Base-by-base conservation (phyloP, 2,113 vertebrate species). In the Ornithorhynchus anatinus region DNA sequence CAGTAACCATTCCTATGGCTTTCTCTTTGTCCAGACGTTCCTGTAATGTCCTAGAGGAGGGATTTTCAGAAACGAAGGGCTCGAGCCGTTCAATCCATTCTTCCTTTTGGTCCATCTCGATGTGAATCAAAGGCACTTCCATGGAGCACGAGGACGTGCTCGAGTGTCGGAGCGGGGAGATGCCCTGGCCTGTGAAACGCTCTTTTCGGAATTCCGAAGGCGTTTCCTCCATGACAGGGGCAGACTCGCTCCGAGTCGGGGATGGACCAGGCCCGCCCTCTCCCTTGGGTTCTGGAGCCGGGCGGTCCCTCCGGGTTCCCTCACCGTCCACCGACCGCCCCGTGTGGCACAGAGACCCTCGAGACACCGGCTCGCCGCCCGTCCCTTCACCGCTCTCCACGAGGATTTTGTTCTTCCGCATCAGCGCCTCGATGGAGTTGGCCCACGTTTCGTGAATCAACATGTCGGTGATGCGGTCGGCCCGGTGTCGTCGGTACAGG, bases 321-420 rank as follows among this genome's bases (percentile, higher is more conserved):
- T 92, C 42, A 22, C 92, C 93, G 71, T 92, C 94, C 35, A 94
- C 94, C 50, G 93, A 92, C 44, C 88, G 91, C 56, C 96, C 94
- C 62, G 91, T 91, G 0, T 93, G 94, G 1, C 87, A 89, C 59
- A 95, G 88, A n/a, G 89, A 92, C 27, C 92, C 92, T 1, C 81
- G 86, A 12, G 84, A 31, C 22, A 72, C 75, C 29, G 84, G 87
- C 3, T 94, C 93, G 16, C 87, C 51, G 3, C 94, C 94, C 20
- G 86, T 79, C 59, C 74, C 85, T 32, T 94, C 93, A 6, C 85
- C 86, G 4, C 94, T 91, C 25, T 95, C 94, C 7, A 68, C 63
- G 52, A 99, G 97, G 59, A 99, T 99, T 87, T 98, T 99, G 88
- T 99, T 99, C 85, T 99, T 98, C 58, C 93, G 92, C 98, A 99